Evolutionary conservation across 2,888 invertebrate species (phyloP), one percentile per base, ranked within the genome.

Genomic region (Nomada ferruginata): DNA sequence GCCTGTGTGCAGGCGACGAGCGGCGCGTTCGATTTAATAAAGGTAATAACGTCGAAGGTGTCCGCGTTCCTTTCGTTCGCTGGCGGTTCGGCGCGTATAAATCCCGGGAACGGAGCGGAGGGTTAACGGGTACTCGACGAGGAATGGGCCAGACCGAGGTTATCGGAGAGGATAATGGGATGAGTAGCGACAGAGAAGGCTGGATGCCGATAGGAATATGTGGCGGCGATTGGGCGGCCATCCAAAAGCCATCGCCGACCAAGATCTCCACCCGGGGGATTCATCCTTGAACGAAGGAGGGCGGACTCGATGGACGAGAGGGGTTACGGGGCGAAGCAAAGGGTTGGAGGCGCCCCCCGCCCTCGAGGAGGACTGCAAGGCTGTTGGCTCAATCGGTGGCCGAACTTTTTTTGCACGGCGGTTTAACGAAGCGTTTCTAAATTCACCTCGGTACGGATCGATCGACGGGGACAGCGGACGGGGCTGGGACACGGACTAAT

Each of bases 41-140:
- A 93, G 92, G 92, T 92, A 93, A 93, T 93, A 92, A 91, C 90
- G 89, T 92, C 91, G 91, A 91, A 91, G 91, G 92, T 92, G 92
- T 92, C 91, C 91, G 90, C 89, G 90, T 91, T 44, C 26, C 29
- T 90, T 90, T 90, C 88, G 76, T 78, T 73, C 55, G 61, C 79
- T 78, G 73, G 69, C 65, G 74, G 42, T 36, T n/a, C 36, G 44
- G 53, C 26, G 83, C 74, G 85, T 84, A 89, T 89, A 91, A 90
- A 89, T 90, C 84, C 79, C 64, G 61, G 59, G 68, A 87, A 82
- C 77, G 74, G 60, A 83, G 66, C 77, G 53, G 60, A 64, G n/a
- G 72, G 68, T 70, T 60, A 69, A 69, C 61, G 73, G 36, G 73
- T 36, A 76, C 60, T 63, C 72, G 61, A 66, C 76, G 76, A 71